A percentile compares a stretch with the other conserved stretches of the same genome.
Conservation (phyloP, 2,113 vertebrate genomes). For the Rhea pennata region DNA sequence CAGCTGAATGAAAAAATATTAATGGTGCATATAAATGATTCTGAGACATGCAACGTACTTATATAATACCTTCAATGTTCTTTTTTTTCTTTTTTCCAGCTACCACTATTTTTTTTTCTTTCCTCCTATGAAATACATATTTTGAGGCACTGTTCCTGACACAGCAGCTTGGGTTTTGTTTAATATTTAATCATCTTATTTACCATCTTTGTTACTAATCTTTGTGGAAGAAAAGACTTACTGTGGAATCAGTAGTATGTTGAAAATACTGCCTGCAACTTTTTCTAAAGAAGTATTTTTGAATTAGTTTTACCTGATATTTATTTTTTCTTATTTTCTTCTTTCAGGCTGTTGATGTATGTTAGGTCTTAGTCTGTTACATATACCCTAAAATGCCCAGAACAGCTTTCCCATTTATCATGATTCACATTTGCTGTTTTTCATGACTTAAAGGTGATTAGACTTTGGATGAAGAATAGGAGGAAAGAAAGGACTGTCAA, state of each 20-base stretch:
- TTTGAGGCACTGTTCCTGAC: not conserved
- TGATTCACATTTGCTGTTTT: not conserved
- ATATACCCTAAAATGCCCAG: not conserved
- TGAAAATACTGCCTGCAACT: not conserved
- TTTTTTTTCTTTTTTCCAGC: not conserved
- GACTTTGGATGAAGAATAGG: not conserved
- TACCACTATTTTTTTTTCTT: not conserved
- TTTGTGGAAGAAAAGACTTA: not conserved
- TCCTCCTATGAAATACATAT: not conserved
- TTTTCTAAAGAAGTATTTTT: not conserved
- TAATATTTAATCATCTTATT: not conserved
- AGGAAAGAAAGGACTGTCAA: not conserved
- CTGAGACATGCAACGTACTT: not conserved
- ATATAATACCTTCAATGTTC: accelerated
- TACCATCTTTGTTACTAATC: not conserved
- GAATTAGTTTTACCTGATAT: not conserved
- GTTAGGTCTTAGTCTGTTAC: not conserved
- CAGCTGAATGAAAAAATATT: not conserved
- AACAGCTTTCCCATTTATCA: not conserved
- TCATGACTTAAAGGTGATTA: not conserved
- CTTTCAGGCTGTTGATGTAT: not conserved
- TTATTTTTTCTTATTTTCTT: not conserved
- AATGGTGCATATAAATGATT: not conserved
- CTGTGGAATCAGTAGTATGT: not conserved
- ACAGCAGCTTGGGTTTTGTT: not conserved